phyloP scores from a whole-genome alignment of 2,797 vertebrate species.

The Characodon lateralis region DNA sequence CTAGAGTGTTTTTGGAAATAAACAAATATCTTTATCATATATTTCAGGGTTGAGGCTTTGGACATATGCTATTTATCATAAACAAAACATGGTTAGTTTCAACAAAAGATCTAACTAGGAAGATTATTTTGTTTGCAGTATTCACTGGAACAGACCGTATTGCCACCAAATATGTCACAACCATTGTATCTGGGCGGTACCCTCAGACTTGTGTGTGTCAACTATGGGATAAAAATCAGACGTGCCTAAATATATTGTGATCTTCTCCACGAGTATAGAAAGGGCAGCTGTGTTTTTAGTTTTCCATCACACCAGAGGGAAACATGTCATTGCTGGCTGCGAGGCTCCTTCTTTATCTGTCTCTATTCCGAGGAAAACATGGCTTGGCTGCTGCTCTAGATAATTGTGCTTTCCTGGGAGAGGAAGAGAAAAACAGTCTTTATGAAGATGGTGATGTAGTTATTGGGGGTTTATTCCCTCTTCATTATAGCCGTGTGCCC shows the following conservation, averaged over 20 bases:
- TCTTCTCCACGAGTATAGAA: not conserved
- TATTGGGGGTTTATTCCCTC: slow-evolving; percentile 76
- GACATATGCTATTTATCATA: not conserved
- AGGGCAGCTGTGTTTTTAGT: no score
- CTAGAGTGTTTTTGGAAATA: not conserved
- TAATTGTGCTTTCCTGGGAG: slow-evolving; percentile 68
- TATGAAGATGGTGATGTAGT: slow-evolving; percentile 75
- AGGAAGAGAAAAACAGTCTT: slow-evolving; percentile 61
- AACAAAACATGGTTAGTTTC: not conserved
- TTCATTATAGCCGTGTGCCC: slow-evolving; percentile 70
- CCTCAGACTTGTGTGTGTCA: not conserved
- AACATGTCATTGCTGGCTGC: slow-evolving; percentile 35
- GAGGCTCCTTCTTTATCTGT: slow-evolving; percentile 33
- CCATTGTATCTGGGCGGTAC: slow-evolving; percentile 20
- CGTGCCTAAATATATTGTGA: slow-evolving; percentile 1
- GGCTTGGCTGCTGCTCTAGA: slow-evolving; percentile 25
- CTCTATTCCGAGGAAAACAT: slow-evolving; percentile 20
- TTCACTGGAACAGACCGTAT: not conserved
- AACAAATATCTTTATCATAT: no score
- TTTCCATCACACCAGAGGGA: slow-evolving; percentile 11
- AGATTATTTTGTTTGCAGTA: not conserved
- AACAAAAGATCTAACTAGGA: not conserved
- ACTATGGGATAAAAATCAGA: slow-evolving; percentile 29
- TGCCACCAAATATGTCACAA: slow-evolving; percentile 17
- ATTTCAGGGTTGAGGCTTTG: not conserved